Conservation (phyloP, 2,888 invertebrate genomes). For the Callinectes sapidus region DNA sequence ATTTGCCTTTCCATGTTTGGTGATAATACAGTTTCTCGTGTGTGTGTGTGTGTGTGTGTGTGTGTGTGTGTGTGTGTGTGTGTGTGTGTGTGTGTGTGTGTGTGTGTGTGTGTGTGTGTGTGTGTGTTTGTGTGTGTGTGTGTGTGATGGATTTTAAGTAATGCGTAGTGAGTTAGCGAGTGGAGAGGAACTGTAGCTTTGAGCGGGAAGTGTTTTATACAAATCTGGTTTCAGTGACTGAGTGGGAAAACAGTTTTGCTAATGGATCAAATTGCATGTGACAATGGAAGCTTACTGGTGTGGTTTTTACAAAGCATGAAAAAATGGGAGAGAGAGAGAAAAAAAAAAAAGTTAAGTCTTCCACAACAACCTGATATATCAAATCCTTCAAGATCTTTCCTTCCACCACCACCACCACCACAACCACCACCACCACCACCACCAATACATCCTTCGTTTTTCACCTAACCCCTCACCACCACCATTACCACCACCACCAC, state of each 20-base stretch:
- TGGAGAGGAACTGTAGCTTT: not conserved
- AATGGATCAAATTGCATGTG: conserved; percentile 1
- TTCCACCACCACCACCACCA: not conserved
- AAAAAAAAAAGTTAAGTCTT: not conserved
- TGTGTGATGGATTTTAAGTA: not conserved
- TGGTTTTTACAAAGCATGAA: not conserved
- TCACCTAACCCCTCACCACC: not conserved
- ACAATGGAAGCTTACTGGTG: not conserved
- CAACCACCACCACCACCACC: not conserved
- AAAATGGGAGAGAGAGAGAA: not conserved
- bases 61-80: not conserved
- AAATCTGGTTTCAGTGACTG: conserved; percentile 16
- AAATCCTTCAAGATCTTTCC: not conserved
- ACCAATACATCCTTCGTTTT: not conserved
- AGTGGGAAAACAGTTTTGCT: conserved; percentile 14
- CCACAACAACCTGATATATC: not conserved
- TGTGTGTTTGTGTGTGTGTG: not conserved
- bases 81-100: conserved; percentile 3
- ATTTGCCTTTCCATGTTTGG: not conserved
- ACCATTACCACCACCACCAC: not conserved
- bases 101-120: conserved; percentile 31
- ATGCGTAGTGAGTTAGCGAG: not conserved
- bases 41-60: not conserved
- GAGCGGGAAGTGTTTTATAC: not conserved
- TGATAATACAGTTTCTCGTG: not conserved